Base-by-base conservation (phyloP, 2,113 vertebrate genomes). In the Numenius arquata region DNA sequence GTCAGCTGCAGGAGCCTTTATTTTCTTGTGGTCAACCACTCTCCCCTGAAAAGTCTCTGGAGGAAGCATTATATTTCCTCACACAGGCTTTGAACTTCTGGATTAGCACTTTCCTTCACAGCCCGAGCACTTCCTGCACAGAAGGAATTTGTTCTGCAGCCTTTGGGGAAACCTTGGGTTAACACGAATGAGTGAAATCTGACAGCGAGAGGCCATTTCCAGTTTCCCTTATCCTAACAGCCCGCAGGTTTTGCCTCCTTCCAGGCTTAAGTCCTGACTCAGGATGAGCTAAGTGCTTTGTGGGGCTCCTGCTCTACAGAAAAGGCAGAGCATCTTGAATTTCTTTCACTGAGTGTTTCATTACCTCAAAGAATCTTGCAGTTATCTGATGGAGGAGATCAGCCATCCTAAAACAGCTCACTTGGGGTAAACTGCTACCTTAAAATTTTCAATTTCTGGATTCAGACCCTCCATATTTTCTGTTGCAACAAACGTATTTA, bases 61-160 rank as follows among this genome's bases (percentile, higher is more conserved):
- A 86, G 95, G 91, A 95, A 92, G 86, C 83, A n/a, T 87, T 90
- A 89, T n/a, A 53, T 96, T 97, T 97, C 96, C 88, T 95, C 73
- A 52, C 15, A 6, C 52, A 34, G 26, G 25, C 91, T 97, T 92
- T 91, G 89, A 96, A 74, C 68, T 89, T 79, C 43, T 7, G 94
- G 80, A 84, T 95, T 92, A 19, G 80, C 80, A 8, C 55, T 95
- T 93, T 27, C 85, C 73, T 27, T 40, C 29, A 2, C 59, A 34
- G 91, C 75, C 34, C 1, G 3, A 50, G 94, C 59, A 3, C 85
- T 86, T 92, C 86, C 89, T 36, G 86, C 82, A 30, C 86, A 32
- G 84, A 21, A 81, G 80, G 91, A 89, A 92, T 95, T 94, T 21
- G 3, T 65, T 84, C 80, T 26, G 13, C 38, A 87, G 83, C 79